These are phyloP conservation scores for Galleria mellonella DNA, from an alignment of 1,140 invertebrate species.

Conservation along the genomic window DNA sequence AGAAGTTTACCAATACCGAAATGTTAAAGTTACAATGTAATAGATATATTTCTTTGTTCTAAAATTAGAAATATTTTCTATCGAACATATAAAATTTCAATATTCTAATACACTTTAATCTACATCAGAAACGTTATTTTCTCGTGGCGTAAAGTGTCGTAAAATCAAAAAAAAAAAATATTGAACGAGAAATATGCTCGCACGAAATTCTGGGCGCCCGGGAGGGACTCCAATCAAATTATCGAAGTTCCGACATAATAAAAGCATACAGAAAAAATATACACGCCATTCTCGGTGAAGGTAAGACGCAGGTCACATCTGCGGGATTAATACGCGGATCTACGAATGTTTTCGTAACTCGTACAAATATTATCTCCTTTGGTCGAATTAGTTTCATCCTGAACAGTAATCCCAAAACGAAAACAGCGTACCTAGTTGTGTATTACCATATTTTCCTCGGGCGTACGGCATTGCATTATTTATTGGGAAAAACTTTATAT, in stretches of 20 bases:
- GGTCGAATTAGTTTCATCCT: slow-evolving; percentile 27
- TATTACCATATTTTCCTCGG: slow-evolving; percentile 28
- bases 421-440: slow-evolving; percentile 17
- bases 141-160: no score
- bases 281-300: slow-evolving; percentile 1
- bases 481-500: slow-evolving; percentile 29
- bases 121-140: no score
- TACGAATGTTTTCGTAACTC: slow-evolving; percentile 24
- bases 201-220: no score
- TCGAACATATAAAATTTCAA: no score
- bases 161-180: no score
- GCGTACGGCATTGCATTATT: slow-evolving; percentile 21
- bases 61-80: no score
- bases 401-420: slow-evolving; percentile 19
- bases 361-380: slow-evolving; percentile 31
- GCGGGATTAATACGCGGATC: slow-evolving; percentile 17
- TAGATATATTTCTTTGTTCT: no score
- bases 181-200: no score
- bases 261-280: slow-evolving; percentile 1
- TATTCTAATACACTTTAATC: no score
- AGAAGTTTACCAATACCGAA: no score
- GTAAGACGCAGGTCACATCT: slow-evolving; percentile 16
- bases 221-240: background rate
- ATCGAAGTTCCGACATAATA: background rate
- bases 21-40: no score